Conservation (phyloP, 2,113 vertebrate species). For the Pterocles orientalis region DNA sequence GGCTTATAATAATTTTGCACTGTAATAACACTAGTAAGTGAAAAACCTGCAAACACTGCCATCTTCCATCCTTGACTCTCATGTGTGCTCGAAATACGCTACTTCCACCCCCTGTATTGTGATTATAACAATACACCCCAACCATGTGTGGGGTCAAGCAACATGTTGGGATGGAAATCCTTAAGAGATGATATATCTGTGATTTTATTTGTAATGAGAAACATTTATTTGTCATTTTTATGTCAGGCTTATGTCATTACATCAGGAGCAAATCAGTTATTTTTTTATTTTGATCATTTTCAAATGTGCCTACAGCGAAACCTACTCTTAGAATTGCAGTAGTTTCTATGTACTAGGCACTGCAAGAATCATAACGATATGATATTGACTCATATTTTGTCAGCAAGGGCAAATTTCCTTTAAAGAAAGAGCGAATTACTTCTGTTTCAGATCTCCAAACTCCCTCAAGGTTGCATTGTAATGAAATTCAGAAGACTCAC, state of each 20-base stretch:
- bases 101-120: not conserved
- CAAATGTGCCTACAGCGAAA: not conserved
- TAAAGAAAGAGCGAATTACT: slow-evolving; percentile 42
- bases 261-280: not conserved
- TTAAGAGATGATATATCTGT: not conserved
- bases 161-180: not conserved
- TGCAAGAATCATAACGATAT: not conserved
- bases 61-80: not conserved
- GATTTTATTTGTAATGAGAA: not conserved
- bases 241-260: not conserved
- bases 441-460: slow-evolving; percentile 9
- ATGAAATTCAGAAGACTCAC: not conserved
- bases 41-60: not conserved
- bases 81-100: not conserved
- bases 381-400: not conserved
- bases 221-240: not conserved
- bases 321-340: not conserved
- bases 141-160: accelerated
- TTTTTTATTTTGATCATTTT: not conserved
- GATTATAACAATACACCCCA: not conserved
- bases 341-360: not conserved
- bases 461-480: slow-evolving; percentile 46
- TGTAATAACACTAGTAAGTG: not conserved
- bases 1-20: not conserved
- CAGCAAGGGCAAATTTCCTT: slow-evolving; percentile 6